Conservation (phyloP, 1,140 invertebrate species). For the Eurosta solidaginis region DNA sequence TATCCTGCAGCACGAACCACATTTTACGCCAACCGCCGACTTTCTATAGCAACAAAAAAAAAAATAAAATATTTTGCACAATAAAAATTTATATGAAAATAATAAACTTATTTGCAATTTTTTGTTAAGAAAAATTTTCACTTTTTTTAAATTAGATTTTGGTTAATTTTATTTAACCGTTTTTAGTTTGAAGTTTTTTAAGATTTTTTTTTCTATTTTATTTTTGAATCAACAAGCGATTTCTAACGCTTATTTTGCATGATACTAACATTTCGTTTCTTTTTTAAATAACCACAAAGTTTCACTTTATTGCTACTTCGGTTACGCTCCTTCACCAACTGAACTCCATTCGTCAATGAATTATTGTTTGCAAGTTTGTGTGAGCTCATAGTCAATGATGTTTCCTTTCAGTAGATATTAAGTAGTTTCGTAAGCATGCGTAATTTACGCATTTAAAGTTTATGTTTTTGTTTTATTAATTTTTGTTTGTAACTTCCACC, state of each 20-base stretch:
- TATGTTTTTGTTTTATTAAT: no score
- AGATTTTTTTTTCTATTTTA: neutral
- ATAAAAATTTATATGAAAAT: neutral
- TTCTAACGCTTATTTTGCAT: neutral
- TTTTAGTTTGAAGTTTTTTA: neutral
- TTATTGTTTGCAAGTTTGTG: neutral
- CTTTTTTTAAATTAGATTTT: no score
- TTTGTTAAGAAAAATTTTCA: no score
- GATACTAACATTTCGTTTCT: conserved; percentile 39
- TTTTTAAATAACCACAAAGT: conserved; percentile 41
- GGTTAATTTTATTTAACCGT: neutral
- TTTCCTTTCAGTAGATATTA: neutral
- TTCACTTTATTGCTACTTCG: conserved; percentile 36
- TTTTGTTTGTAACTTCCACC: no score
- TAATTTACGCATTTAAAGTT: no score
- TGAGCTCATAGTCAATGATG: neutral
- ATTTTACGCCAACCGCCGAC: conserved; percentile 41
- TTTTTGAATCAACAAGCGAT: neutral
- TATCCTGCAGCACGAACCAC: conserved; percentile 41
- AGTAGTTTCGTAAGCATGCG: neutral
- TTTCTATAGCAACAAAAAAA: conserved; percentile 31
- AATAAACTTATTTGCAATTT: no score
- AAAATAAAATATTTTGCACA: neutral
- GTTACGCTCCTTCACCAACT: conserved; percentile 26
- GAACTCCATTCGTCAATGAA: neutral